A percentile compares a stretch with the other conserved stretches of the same genome.
These are phyloP conservation scores for Anodontia alba DNA, from an alignment of 2,888 invertebrate species.

Conservation along the genomic window DNA sequence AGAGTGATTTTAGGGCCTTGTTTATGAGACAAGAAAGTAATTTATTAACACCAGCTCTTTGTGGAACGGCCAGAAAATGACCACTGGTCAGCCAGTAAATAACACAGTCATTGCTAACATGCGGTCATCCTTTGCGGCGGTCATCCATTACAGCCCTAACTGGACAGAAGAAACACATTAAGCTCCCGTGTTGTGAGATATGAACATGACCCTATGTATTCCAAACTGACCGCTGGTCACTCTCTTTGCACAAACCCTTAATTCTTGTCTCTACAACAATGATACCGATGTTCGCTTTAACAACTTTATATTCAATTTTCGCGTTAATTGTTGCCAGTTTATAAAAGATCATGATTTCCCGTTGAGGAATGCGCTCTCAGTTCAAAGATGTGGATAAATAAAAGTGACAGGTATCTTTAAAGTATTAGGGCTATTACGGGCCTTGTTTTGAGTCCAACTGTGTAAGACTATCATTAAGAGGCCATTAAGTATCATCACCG, in stretches of 20 bases:
- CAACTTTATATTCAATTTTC: conserved; percentile 64
- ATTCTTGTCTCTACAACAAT: conserved; percentile 38
- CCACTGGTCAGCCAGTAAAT: conserved; percentile 57
- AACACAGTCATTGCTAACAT: conserved; percentile 47
- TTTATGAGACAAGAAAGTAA: conserved; percentile 52
- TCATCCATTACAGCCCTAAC: conserved; percentile 38
- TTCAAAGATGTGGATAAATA: conserved; percentile 51
- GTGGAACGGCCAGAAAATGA: conserved; percentile 53
- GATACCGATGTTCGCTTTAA: conserved; percentile 56
- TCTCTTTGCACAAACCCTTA: conserved; percentile 50
- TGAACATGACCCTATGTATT: conserved; percentile 2
- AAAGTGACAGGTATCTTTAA: conserved; percentile 47
- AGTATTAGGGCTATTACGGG: conserved; percentile 56
- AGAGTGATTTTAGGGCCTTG: conserved; percentile 47
- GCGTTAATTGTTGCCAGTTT: conserved; percentile 50
- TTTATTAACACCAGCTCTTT: conserved; percentile 50
- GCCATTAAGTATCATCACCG: conserved; percentile 57
- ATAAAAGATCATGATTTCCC: conserved; percentile 36
- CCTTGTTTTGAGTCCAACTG: conserved; percentile 44
- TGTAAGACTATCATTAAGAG: conserved; percentile 51
- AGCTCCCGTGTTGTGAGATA: not conserved
- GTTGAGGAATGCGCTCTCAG: conserved; percentile 15
- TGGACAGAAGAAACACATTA: not conserved
- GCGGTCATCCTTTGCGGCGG: conserved; percentile 28
- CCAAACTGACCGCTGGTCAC: conserved; percentile 47